Conservation (phyloP, 2,888 invertebrate species). For the Melipona beecheii region DNA sequence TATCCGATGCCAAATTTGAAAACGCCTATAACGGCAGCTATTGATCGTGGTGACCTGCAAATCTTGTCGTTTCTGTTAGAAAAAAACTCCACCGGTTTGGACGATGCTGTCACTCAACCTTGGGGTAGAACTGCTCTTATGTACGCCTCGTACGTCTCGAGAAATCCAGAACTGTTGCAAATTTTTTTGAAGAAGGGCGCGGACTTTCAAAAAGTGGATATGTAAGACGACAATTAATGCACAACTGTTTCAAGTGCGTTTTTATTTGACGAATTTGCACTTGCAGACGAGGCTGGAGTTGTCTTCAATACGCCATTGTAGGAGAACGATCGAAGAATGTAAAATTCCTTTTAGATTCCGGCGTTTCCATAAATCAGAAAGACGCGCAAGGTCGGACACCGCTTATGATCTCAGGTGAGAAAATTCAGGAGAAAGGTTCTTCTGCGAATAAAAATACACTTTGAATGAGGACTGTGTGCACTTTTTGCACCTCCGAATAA, state of each 20-base stretch:
- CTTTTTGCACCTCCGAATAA: background rate
- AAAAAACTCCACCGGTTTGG: slow-evolving; percentile 55
- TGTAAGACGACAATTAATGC: slow-evolving; percentile 52
- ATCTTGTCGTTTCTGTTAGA: slow-evolving; percentile 66
- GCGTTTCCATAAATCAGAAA: slow-evolving; percentile 46
- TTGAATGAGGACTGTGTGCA: background rate
- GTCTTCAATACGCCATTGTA: slow-evolving; percentile 68
- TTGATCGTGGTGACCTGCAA: slow-evolving; percentile 67
- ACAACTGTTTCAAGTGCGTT: background rate
- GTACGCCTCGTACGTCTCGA: slow-evolving; percentile 67
- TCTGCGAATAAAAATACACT: no score
- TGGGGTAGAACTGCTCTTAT: slow-evolving; percentile 69
- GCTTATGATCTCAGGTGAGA: slow-evolving; percentile 70
- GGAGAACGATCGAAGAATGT: slow-evolving; percentile 66
- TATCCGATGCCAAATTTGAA: slow-evolving; percentile 59
- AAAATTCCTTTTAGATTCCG: slow-evolving; percentile 54
- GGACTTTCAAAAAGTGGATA: slow-evolving; percentile 58
- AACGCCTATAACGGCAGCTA: slow-evolving; percentile 66
- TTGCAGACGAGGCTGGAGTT: slow-evolving; percentile 69
- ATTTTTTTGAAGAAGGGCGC: slow-evolving; percentile 67
- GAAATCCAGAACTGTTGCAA: slow-evolving; percentile 62
- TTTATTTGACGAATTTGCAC: background rate
- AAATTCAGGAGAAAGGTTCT: background rate
- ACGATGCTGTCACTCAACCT: slow-evolving; percentile 64
- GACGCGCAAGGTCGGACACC: slow-evolving; percentile 67